Conservation (phyloP, 2,113 vertebrate species). For the Semicossyphus pulcher region DNA sequence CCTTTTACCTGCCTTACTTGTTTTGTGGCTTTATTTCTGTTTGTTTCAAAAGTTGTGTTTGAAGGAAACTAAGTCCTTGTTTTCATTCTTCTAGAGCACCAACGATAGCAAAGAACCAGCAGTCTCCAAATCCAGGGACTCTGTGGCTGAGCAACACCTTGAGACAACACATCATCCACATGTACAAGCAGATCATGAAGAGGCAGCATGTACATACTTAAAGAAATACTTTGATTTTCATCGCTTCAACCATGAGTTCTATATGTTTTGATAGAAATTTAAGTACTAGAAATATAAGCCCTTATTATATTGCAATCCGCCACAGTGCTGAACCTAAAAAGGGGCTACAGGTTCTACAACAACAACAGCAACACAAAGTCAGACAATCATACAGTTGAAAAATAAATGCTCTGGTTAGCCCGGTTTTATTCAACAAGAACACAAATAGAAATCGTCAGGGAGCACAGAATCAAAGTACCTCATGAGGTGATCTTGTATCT, state of each 20-base stretch:
- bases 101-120: background rate
- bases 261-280: background rate
- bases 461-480: too few relatives aligned
- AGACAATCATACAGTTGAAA: too few relatives aligned
- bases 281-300: too few relatives aligned
- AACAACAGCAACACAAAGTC: too few relatives aligned
- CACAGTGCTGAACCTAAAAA: too few relatives aligned
- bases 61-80: constrained; percentile 8
- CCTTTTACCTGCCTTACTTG: background rate
- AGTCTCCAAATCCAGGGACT: background rate
- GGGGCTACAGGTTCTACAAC: too few relatives aligned
- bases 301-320: too few relatives aligned
- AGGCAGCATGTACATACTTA: constrained; percentile 49
- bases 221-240: background rate
- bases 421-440: too few relatives aligned
- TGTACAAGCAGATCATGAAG: background rate
- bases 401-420: too few relatives aligned
- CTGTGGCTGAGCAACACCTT: constrained; percentile 8
- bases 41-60: background rate
- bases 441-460: too few relatives aligned
- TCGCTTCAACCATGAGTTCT: background rate
- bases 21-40: constrained; percentile 5
- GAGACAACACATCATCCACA: constrained; percentile 22
- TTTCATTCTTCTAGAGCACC: constrained; percentile 46
- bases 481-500: too few relatives aligned